Conservation (phyloP, 1,140 invertebrate species). For the Drosophila ohnishii region DNA sequence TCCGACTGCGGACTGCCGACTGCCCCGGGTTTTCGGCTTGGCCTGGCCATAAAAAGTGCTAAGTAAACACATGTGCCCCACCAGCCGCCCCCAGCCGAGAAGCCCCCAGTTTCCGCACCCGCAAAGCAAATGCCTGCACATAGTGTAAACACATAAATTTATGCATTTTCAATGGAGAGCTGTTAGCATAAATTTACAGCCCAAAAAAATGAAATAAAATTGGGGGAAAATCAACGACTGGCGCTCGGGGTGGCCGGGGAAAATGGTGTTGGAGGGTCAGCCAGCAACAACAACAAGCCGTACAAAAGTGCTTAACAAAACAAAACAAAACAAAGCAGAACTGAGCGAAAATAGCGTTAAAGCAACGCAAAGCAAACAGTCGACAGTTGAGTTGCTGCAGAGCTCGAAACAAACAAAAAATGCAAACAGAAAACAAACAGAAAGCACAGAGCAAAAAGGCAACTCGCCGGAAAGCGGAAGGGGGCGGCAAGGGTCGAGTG, state of each 20-base stretch:
- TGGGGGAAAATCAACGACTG: conserved; percentile 41
- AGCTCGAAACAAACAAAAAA: conserved; percentile 59
- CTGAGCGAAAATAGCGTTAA: conserved; percentile 70
- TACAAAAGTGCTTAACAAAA: conserved; percentile 63
- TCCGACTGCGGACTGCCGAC: conserved; percentile 30
- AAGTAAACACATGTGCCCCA: conserved; percentile 76
- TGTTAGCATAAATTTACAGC: conserved; percentile 81
- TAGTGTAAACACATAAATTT: conserved; percentile 82
- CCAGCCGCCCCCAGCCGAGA: not conserved
- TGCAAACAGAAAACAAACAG: conserved; percentile 74
- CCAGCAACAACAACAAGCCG: conserved; percentile 50
- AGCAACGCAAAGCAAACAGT: conserved; percentile 79
- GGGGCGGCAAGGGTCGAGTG: conserved; percentile 41
- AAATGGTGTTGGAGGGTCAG: conserved; percentile 29
- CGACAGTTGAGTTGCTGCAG: conserved; percentile 60
- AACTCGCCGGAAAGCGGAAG: conserved; percentile 50
- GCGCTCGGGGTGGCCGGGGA: not conserved
- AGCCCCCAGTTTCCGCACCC: conserved; percentile 23
- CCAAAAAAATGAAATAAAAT: conserved; percentile 37
- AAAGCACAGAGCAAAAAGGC: conserved; percentile 69
- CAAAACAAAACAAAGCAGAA: conserved; percentile 58
- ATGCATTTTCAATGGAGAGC: conserved; percentile 82
- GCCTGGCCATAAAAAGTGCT: conserved; percentile 76
- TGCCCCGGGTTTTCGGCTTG: conserved; percentile 25
- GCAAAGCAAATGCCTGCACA: conserved; percentile 74